Evolutionary conservation across 2,113 vertebrate genomes (phyloP), one percentile per base, ranked within the genome.

Genomic region (Eubucco bourcierii): DNA sequence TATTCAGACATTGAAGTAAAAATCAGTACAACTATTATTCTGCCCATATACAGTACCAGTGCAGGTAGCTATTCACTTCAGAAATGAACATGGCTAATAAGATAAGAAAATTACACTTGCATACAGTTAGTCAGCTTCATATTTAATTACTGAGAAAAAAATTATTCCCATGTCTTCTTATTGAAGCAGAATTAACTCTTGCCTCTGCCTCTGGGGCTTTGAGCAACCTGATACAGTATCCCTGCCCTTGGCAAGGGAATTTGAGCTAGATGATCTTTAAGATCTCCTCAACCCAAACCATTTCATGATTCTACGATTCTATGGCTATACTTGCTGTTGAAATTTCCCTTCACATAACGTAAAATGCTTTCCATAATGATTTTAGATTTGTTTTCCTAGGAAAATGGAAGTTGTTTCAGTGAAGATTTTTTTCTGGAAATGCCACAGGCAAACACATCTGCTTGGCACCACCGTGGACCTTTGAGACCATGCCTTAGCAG

Each of bases 1-100:
- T 96, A 97, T 97, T 97, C 97, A 94, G 73, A 96, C 92, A 93
- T 96, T 97, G 90, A 97, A 97, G 95, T 96, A 97, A 97, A 96
- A 97, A 97, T 94, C 93, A 96, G 96, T 95, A 88, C 41, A 14
- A 96, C 96, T 97, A 97, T 97, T 97, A 97, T 96, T 97, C 96
- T 97, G 83, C 90, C 88, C 88, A 76, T 95, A 96, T 92, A 93
- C 87, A 97, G 80, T 95, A 94, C 91, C 74, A 93, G 84, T 93
- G 79, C 89, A 85, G 70, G 96, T 96, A 97, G 95, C 97, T 97
- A 96, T 95, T 97, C 96, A 95, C 94, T 97, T 97, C 90, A 97
- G 96, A 97, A 97, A 93, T 95, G 96, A 97, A 97, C 94, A 91
- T 93, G 95, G 97, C 93, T 96, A 98, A 97, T 97, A 96, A 96